Percentiles rank a stretch among this genome's conserved stretches.
Conservation (phyloP, 2,797 vertebrate species). For the Pelodytes ibericus region DNA sequence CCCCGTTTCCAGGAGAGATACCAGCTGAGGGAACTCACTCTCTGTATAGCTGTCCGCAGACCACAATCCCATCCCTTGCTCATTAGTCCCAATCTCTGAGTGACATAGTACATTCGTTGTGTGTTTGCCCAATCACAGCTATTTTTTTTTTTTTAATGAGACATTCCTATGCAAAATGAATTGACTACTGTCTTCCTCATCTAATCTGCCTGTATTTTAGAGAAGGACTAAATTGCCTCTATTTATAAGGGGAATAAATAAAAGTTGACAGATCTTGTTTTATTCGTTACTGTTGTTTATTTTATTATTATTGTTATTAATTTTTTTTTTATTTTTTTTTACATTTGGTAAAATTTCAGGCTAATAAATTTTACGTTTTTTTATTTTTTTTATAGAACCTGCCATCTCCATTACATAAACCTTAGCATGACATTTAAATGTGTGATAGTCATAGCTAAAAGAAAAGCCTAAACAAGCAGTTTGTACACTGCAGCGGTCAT, state of each 20-base stretch:
- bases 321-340: slow-evolving; percentile 69
- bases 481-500: slow-evolving; percentile 63
- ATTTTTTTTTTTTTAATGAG: slow-evolving; percentile 88
- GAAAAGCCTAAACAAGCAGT: slow-evolving; percentile 68
- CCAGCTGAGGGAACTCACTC: slow-evolving; percentile 77
- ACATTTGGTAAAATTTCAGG: slow-evolving; percentile 75
- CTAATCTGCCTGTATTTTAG: slow-evolving; percentile 83
- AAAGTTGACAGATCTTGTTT: slow-evolving; percentile 69
- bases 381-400: slow-evolving; percentile 63
- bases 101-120: slow-evolving; percentile 98
- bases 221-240: slow-evolving; percentile 81
- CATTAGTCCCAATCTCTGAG: slow-evolving; percentile 97
- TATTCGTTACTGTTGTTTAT: slow-evolving; percentile 68
- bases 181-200: slow-evolving; percentile 91
- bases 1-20: slow-evolving; percentile 71
- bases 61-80: slow-evolving; percentile 71
- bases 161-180: slow-evolving; percentile 97
- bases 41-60: slow-evolving; percentile 78
- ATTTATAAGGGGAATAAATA: slow-evolving; percentile 82
- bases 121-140: slow-evolving; percentile 79
- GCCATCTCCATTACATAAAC: slow-evolving; percentile 70
- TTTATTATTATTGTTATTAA: slow-evolving; percentile 70
- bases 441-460: slow-evolving; percentile 67
- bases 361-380: slow-evolving; percentile 66
- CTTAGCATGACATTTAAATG: slow-evolving; percentile 72